Evolutionary conservation across 2,797 vertebrate genomes (phyloP).

Genomic region (Hoplostethus mediterraneus): DNA sequence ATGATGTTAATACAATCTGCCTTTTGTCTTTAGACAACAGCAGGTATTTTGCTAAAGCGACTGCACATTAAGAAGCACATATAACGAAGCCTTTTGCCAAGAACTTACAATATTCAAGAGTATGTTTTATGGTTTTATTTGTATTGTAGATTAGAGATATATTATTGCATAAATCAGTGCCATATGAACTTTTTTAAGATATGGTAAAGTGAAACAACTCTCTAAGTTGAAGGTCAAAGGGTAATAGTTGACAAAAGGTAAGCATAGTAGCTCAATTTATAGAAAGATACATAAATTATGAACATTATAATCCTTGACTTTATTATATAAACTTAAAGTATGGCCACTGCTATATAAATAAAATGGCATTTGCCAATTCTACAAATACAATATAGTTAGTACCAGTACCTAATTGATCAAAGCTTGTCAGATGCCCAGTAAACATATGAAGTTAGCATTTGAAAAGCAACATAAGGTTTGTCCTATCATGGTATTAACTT

Average conservation of each 20-base stretch:
- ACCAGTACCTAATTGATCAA: background rate
- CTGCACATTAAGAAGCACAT: slow-evolving; percentile 82
- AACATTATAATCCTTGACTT: background rate
- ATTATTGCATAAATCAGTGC: slow-evolving; percentile 60
- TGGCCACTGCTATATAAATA: too few relatives aligned
- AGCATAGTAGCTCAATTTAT: slow-evolving; percentile 1
- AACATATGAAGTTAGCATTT: background rate
- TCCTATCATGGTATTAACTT: slow-evolving; percentile 41
- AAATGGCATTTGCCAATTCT: too few relatives aligned
- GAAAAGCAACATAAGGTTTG: background rate
- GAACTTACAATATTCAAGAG: slow-evolving; percentile 67
- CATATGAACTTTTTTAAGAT: slow-evolving; percentile 56
- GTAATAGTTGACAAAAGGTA: slow-evolving; percentile 6
- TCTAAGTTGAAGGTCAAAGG: slow-evolving; percentile 11
- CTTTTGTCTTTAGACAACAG: slow-evolving; percentile 57
- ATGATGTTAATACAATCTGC: slow-evolving; percentile 51
- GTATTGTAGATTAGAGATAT: slow-evolving; percentile 42
- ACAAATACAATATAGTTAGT: slow-evolving; percentile 31
- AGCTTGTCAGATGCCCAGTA: slow-evolving; percentile 11
- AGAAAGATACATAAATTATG: slow-evolving; percentile 1
- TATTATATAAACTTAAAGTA: background rate
- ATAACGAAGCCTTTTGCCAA: slow-evolving; percentile 72
- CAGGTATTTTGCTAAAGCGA: slow-evolving; percentile 67
- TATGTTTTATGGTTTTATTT: slow-evolving; percentile 64
- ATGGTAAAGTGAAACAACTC: background rate